Percentiles rank a stretch among this genome's conserved stretches.
phyloP scores from a whole-genome alignment of 2,113 vertebrate species.

The Sciurus niger region DNA sequence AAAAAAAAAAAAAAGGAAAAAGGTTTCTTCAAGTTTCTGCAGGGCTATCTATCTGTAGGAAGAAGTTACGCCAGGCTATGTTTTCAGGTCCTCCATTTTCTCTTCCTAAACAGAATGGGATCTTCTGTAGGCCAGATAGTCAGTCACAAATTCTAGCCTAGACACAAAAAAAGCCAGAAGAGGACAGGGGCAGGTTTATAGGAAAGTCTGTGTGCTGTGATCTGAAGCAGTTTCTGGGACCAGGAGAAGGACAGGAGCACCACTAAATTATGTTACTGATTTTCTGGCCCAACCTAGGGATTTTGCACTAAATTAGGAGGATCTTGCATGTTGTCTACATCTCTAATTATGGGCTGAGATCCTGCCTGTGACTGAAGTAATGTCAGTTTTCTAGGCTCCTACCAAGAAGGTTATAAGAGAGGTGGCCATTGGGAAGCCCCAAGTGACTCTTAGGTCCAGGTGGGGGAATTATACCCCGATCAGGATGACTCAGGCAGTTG shows the following conservation, averaged over 20 bases:
- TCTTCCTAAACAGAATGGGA: not conserved
- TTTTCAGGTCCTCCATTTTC: not conserved
- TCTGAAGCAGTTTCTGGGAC: not conserved
- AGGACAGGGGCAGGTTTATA: not conserved
- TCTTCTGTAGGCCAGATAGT: not conserved
- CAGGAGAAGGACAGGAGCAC: not conserved
- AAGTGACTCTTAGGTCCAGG: not conserved
- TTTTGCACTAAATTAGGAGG: not conserved
- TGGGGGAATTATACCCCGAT: not conserved
- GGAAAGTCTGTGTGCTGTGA: too few relatives aligned
- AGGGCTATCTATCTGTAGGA: not conserved
- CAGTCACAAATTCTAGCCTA: not conserved
- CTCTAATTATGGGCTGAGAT: not conserved
- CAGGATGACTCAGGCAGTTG: not conserved
- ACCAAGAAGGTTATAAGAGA: too few relatives aligned
- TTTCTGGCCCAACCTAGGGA: not conserved
- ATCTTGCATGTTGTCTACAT: not conserved
- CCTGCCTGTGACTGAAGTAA: not conserved
- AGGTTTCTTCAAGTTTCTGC: not conserved
- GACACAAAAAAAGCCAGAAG: not conserved
- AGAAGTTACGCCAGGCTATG: not conserved
- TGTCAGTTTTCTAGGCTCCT: not conserved
- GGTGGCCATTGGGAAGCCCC: not conserved
- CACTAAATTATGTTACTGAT: not conserved
- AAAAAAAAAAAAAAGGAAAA: not conserved